Percentiles rank a stretch among this genome's conserved stretches.
Evolutionary conservation across 1,140 invertebrate genomes (phyloP).

Genomic region (Idris sp.): DNA sequence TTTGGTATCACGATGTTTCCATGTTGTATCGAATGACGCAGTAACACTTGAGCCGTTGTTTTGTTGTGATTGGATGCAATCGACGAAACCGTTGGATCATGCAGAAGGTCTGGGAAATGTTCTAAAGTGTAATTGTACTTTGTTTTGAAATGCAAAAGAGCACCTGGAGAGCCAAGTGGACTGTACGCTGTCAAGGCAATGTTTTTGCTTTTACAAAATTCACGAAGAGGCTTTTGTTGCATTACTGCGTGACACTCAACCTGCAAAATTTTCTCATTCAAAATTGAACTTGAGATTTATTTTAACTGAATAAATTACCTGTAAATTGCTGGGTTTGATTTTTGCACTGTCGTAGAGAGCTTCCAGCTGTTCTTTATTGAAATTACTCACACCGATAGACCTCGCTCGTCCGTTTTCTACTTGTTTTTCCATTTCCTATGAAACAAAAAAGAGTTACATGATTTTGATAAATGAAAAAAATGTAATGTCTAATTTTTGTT

Average conservation of each 20-base stretch:
- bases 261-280: conserved; percentile 68
- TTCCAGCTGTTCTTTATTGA: conserved; percentile 84
- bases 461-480: conserved; percentile 30
- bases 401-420: conserved; percentile 82
- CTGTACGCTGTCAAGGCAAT: conserved; percentile 90
- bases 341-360: conserved; percentile 82
- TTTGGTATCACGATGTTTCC: conserved; percentile 90
- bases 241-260: conserved; percentile 90
- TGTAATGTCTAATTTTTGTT: too few species aligned
- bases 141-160: conserved; percentile 71
- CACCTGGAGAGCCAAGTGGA: conserved; percentile 86
- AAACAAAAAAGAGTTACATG: too few species aligned
- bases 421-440: conserved; percentile 87
- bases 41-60: conserved; percentile 83
- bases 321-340: conserved; percentile 85
- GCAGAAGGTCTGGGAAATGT: conserved; percentile 83
- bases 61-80: conserved; percentile 85
- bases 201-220: conserved; percentile 85
- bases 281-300: too few species aligned
- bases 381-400: conserved; percentile 90
- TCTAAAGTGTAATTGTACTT: conserved; percentile 79
- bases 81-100: conserved; percentile 82
- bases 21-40: conserved; percentile 86
- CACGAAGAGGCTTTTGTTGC: conserved; percentile 86
- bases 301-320: conserved; percentile 78